Evolutionary conservation across 1,140 invertebrate genomes (phyloP).

Genomic region (Oryzaephilus surinamensis): DNA sequence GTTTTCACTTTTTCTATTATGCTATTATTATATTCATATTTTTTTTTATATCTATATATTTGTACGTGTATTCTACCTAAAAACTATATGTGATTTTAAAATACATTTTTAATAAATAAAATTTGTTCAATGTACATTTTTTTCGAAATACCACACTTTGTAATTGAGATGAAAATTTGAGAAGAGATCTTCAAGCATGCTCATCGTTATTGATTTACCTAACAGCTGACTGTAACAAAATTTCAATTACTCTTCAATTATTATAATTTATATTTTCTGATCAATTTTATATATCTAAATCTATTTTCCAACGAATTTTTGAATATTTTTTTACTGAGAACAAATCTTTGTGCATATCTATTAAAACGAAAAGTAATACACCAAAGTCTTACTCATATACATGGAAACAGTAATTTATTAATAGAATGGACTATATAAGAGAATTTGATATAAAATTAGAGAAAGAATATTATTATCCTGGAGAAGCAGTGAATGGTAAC

Average conservation of each 20-base stretch:
- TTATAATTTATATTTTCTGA: not conserved
- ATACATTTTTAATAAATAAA: too few species aligned
- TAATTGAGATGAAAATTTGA: not conserved
- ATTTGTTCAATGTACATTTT: too few species aligned
- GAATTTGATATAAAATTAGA: constrained; percentile 70
- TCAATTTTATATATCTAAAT: not conserved
- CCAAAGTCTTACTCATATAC: too few species aligned
- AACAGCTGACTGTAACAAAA: not conserved
- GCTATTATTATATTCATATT: too few species aligned
- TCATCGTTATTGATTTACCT: not conserved
- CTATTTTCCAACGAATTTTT: not conserved
- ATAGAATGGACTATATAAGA: constrained; percentile 63
- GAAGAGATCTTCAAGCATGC: not conserved
- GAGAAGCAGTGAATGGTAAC: constrained; percentile 56
- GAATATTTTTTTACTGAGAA: not conserved
- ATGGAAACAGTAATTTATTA: too few species aligned
- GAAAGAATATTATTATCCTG: constrained; percentile 68
- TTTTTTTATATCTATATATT: too few species aligned
- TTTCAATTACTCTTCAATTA: not conserved
- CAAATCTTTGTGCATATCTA: not conserved
- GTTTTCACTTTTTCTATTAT: too few species aligned
- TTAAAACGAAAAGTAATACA: not conserved
- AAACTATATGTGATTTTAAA: too few species aligned
- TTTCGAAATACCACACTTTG: too few species aligned
- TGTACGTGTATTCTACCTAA: too few species aligned